Base-by-base conservation (phyloP, 1,140 invertebrate genomes). In the Riptortus pedestris region DNA sequence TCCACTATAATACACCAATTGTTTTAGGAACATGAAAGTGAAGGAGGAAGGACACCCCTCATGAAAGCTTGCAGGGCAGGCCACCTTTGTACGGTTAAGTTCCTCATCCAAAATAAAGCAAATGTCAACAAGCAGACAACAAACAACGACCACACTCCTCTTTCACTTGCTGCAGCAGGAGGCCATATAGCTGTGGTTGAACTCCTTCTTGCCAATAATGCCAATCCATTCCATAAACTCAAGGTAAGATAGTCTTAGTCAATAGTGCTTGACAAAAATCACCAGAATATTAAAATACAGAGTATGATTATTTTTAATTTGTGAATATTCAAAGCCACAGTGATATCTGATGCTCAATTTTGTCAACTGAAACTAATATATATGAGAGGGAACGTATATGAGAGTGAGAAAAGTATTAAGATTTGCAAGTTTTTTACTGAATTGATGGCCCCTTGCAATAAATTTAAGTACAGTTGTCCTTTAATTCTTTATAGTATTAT, bases 31-130 rank as follows among this genome's bases (percentile, higher is more conserved):
- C 91, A 94, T 73, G 87, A 91, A 77, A 92, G 88, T n/a, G 91
- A 93, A 79, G 93, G 90, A 69, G 93, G 88, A 38, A 82, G 90
- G 74, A 98, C 96, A 31, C 96, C 96, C 28, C 76, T 99, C 65
- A 99, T 99, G 96, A 91, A 99, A 77, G 94, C 96, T n/a, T 93
- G 93, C 67, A 86, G 96, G 72, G 95, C 96, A 60, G 96, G 96
- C n/a, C 96, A 99, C 77, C 79, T 94, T n/a, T 93, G 91, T 73
- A 96, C 96, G 55, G 96, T 98, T 55, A 91, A 96, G 78, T 93
- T 98, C 75, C 83, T 99, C 55, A 85, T 98, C 63, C 85, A 87
- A 45, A 92, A 93, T 79, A 88, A 90, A 65, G 95, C 93, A 18
- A 91, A 98, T 76, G 92, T 99, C 16, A 88, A 89, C 71, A 85